Evolutionary conservation across 2,888 invertebrate genomes (phyloP).

Genomic region (Sericinus montela): DNA sequence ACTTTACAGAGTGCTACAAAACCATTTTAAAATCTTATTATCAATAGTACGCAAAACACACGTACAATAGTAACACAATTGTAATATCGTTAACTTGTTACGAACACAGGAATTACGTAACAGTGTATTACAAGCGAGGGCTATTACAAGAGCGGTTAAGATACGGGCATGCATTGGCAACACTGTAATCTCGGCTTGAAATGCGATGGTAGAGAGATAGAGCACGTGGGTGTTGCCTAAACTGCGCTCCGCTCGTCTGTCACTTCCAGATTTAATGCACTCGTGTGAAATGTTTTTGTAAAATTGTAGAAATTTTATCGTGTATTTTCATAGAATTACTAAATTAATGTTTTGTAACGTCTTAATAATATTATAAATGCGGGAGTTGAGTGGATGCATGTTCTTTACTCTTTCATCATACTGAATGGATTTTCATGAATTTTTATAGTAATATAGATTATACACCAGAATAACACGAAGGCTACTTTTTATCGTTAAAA

Average conservation of each 20-base stretch:
- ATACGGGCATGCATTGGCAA: constrained; percentile 18
- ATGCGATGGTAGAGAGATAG: constrained; percentile 18
- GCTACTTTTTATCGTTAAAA: too few relatives aligned
- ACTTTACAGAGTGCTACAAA: too few relatives aligned
- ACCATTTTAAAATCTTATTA: too few relatives aligned
- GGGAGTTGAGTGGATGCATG: too few relatives aligned
- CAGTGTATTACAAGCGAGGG: constrained; percentile 10
- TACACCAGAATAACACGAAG: too few relatives aligned
- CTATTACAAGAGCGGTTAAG: constrained; percentile 18
- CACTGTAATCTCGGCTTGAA: constrained; percentile 19
- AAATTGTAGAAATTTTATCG: neutral
- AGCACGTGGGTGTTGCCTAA: constrained; percentile 16
- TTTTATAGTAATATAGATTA: too few relatives aligned
- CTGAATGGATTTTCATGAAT: too few relatives aligned
- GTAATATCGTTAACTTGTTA: neutral
- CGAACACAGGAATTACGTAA: constrained; percentile 6
- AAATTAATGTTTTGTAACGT: too few relatives aligned
- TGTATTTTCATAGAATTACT: too few relatives aligned
- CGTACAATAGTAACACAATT: neutral
- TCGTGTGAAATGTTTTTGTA: neutral
- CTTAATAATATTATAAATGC: too few relatives aligned
- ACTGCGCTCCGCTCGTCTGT: constrained; percentile 1
- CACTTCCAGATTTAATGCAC: neutral
- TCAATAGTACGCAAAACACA: neutral
- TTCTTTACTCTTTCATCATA: too few relatives aligned